phyloP scores from a whole-genome alignment of 2,113 vertebrate species.

The Pseudolaguvia tuberculata region DNA sequence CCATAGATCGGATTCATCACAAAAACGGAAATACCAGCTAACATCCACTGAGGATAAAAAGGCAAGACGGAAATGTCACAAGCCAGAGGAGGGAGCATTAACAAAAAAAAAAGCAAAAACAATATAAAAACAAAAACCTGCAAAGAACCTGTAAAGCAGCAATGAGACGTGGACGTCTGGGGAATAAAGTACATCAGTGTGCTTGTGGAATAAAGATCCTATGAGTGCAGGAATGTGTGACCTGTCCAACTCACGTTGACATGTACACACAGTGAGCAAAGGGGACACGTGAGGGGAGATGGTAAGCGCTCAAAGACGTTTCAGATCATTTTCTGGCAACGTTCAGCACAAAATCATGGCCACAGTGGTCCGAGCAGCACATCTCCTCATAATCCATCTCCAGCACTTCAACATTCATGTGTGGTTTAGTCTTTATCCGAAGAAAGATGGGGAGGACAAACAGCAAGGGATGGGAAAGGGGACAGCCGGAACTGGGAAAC shows the following conservation, averaged over 20 bases:
- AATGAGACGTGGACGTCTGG: constrained; percentile 14
- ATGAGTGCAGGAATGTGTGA: constrained; percentile 27
- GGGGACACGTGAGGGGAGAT: not conserved
- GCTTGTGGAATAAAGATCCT: constrained; percentile 14
- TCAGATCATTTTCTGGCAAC: constrained; percentile 18
- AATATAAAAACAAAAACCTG: not conserved
- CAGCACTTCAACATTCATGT: constrained; percentile 45
- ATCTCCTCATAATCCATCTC: constrained; percentile 26
- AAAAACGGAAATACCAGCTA: constrained; percentile 49
- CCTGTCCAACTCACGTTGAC: constrained; percentile 38
- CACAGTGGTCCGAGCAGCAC: constrained; percentile 21
- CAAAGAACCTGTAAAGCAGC: not conserved
- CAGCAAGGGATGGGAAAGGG: not conserved
- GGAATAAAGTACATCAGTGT: constrained; percentile 36
- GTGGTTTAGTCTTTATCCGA: constrained; percentile 32
- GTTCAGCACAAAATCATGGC: constrained; percentile 5
- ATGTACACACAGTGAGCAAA: constrained; percentile 41
- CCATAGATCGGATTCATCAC: constrained; percentile 52
- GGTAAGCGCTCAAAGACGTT: too few relatives aligned
- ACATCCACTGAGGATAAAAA: constrained; percentile 48
- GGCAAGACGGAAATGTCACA: constrained; percentile 42
- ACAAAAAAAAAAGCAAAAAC: not conserved
- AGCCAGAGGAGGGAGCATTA: constrained; percentile 23
- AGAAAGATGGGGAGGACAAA: constrained; percentile 22
- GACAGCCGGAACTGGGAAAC: constrained; percentile 4